Conservation (phyloP, 2,113 vertebrate genomes). For the Chamaea fasciata region DNA sequence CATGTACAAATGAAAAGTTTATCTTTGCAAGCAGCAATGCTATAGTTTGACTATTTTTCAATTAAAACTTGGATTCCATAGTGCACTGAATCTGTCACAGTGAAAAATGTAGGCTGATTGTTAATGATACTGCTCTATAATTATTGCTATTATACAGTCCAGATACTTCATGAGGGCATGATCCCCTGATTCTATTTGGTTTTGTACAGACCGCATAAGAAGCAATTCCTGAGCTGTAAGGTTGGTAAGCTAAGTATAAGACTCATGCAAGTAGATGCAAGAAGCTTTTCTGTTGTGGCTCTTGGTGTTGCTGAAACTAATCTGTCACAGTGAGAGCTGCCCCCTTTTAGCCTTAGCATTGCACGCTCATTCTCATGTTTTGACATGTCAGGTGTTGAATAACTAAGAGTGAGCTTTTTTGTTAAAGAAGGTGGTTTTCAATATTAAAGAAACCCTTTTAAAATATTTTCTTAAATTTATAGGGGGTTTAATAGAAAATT, state of each 20-base stretch:
- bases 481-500: background rate
- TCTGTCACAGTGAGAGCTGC: conserved; percentile 20
- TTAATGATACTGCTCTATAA: conserved; percentile 43
- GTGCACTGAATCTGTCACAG: conserved; percentile 48
- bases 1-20: conserved; percentile 44
- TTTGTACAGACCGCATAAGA: background rate
- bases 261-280: background rate
- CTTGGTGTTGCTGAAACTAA: conserved; percentile 21
- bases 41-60: conserved; percentile 55
- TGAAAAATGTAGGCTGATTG: conserved; percentile 52
- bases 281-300: conserved; percentile 31
- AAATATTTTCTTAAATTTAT: background rate
- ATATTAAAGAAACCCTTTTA: background rate
- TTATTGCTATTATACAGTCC: conserved; percentile 54
- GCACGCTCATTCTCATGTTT: background rate
- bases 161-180: conserved; percentile 30
- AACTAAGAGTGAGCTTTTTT: background rate
- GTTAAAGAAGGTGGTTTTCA: background rate
- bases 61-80: conserved; percentile 56
- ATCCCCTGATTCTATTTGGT: conserved; percentile 22
- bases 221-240: background rate
- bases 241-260: background rate
- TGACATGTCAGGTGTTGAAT: background rate
- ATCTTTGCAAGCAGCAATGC: conserved; percentile 32
- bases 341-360: background rate